Conservation (phyloP, 2,113 vertebrate genomes). For the Solenodon paradoxus region DNA sequence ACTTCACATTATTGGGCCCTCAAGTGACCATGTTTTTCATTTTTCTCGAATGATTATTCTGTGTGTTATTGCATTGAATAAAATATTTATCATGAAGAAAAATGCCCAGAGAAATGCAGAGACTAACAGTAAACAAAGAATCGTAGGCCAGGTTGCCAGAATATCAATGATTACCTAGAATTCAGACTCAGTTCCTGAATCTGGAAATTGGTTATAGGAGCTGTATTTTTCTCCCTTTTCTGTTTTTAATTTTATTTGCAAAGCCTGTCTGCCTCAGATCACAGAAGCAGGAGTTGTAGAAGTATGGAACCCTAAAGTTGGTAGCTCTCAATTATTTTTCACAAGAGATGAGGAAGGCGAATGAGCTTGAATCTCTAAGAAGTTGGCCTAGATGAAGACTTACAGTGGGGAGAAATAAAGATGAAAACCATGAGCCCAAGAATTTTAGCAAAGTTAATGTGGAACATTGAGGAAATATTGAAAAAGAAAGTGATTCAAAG, state of each 20-base stretch:
- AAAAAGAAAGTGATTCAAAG: not conserved
- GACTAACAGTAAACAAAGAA: not conserved
- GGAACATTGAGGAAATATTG: not conserved
- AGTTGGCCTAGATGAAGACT: not conserved
- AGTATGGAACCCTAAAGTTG: not conserved
- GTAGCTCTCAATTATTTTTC: not conserved
- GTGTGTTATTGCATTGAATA: not conserved
- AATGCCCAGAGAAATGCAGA: not conserved
- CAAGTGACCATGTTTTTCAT: not conserved
- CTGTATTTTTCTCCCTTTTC: not conserved
- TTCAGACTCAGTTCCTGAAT: not conserved
- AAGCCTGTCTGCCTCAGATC: not conserved
- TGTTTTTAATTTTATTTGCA: not conserved
- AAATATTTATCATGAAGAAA: conserved; percentile 25
- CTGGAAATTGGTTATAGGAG: not conserved
- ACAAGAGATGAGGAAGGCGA: not conserved
- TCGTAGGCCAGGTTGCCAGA: not conserved
- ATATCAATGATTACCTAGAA: not conserved
- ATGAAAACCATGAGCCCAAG: not conserved
- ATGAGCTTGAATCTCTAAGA: not conserved
- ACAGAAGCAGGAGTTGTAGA: not conserved
- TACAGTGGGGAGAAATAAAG: not conserved
- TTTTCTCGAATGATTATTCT: conserved; percentile 7
- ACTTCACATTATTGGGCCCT: not conserved
- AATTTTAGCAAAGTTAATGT: not conserved